These are phyloP conservation scores for Dasysyrphus tricinctus DNA, from an alignment of 2,888 invertebrate species.

Conservation along the genomic window DNA sequence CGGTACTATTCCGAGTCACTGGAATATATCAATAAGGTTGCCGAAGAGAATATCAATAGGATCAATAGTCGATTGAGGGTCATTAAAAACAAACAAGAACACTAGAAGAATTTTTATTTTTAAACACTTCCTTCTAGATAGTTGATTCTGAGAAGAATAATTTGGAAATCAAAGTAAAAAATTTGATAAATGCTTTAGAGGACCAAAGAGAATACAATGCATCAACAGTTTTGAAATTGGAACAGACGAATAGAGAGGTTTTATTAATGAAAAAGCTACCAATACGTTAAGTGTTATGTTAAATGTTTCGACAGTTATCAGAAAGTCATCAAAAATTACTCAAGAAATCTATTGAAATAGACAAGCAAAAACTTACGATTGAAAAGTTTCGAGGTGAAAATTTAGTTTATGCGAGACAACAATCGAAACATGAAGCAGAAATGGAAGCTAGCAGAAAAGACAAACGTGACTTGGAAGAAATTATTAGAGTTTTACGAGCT, in stretches of 20 bases:
- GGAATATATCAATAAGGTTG: conserved; percentile 79
- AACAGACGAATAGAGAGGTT: conserved; percentile 77
- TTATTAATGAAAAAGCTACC: neutral
- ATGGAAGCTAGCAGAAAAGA: conserved; percentile 76
- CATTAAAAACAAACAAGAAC: neutral
- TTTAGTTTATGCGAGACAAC: conserved; percentile 71
- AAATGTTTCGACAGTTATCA: conserved; percentile 66
- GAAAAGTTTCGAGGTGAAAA: conserved; percentile 78
- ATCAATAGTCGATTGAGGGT: conserved; percentile 73
- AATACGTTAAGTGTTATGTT: neutral
- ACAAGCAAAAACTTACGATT: conserved; percentile 77
- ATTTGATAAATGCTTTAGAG: conserved; percentile 75
- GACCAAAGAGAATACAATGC: conserved; percentile 79
- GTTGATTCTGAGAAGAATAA: conserved; percentile 75
- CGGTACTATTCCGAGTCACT: conserved; percentile 79
- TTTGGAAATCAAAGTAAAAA: conserved; percentile 73
- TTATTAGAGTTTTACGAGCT: conserved; percentile 77
- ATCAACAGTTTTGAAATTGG: conserved; percentile 77
- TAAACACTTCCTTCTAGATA: conserved; percentile 2
- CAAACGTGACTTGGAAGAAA: conserved; percentile 78
- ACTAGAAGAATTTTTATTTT: neutral
- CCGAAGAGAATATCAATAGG: conserved; percentile 77
- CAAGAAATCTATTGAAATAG: conserved; percentile 77
- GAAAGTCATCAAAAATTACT: conserved; percentile 76
- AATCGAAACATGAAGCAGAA: conserved; percentile 78